A percentile compares a stretch with the other conserved stretches of the same genome.
Conservation (phyloP, 2,888 invertebrate species). For the Parnassius orleans region DNA sequence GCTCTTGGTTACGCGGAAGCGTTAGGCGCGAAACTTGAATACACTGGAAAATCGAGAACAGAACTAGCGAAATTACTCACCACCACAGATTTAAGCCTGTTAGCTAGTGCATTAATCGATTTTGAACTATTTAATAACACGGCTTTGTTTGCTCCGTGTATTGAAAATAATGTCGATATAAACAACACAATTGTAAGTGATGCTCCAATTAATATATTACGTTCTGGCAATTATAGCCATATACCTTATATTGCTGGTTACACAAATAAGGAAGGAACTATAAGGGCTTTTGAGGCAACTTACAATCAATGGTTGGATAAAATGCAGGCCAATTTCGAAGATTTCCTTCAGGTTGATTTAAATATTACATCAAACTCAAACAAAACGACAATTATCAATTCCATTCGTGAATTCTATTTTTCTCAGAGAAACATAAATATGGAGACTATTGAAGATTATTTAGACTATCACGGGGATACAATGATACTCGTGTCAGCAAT, state of each 20-base stretch:
- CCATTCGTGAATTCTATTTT: slow-evolving; percentile 58
- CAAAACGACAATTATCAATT: slow-evolving; percentile 38
- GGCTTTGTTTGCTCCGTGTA: slow-evolving; percentile 64
- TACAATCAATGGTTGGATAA: slow-evolving; percentile 47
- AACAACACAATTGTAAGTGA: slow-evolving; percentile 53
- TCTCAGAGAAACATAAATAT: slow-evolving; percentile 43
- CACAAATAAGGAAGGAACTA: slow-evolving; percentile 62
- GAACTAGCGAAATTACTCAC: slow-evolving; percentile 51
- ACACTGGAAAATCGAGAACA: slow-evolving; percentile 41
- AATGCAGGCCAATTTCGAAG: slow-evolving; percentile 60
- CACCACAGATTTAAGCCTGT: slow-evolving; percentile 43
- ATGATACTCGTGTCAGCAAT: slow-evolving; percentile 55
- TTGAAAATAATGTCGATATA: slow-evolving; percentile 51
- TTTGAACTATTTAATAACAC: slow-evolving; percentile 60
- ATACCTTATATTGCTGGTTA: slow-evolving; percentile 63
- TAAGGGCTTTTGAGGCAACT: slow-evolving; percentile 53
- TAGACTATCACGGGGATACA: slow-evolving; percentile 65
- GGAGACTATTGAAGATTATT: slow-evolving; percentile 57
- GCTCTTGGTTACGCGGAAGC: slow-evolving; percentile 54
- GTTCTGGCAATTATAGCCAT: slow-evolving; percentile 53
- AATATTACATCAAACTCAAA: slow-evolving; percentile 40
- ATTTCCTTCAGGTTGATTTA: slow-evolving; percentile 62
- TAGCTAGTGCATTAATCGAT: slow-evolving; percentile 44
- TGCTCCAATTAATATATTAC: slow-evolving; percentile 56
- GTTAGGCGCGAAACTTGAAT: slow-evolving; percentile 52